These are phyloP conservation scores for Hypanus sabinus DNA, from an alignment of 2,113 vertebrate species.

Conservation along the genomic window DNA sequence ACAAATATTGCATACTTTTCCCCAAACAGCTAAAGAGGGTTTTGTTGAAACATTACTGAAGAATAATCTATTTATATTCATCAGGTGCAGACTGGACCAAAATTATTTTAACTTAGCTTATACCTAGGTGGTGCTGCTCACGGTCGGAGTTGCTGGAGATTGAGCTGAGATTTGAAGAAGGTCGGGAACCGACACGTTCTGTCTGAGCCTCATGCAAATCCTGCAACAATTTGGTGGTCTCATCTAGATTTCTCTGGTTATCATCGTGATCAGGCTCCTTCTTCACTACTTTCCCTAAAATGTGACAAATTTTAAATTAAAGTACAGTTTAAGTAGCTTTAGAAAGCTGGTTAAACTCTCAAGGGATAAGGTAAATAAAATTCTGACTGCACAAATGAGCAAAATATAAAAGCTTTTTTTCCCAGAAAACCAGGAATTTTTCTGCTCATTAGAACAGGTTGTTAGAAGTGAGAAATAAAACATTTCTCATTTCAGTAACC, in stretches of 20 bases:
- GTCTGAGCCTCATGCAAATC: slow-evolving; percentile 88
- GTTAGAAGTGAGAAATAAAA: neutral
- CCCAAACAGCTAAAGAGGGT: neutral
- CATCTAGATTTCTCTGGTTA: slow-evolving; percentile 76
- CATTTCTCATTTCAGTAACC: neutral
- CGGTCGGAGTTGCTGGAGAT: slow-evolving; percentile 87
- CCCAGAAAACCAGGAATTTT: neutral
- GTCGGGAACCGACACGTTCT: slow-evolving; percentile 82
- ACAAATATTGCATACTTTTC: slow-evolving; percentile 15
- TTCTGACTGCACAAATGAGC: neutral
- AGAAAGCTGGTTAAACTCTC: neutral
- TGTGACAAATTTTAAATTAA: slow-evolving; percentile 30
- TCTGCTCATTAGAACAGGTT: neutral
- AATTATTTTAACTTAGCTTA: slow-evolving; percentile 36
- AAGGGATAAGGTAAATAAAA: neutral
- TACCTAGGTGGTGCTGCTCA: slow-evolving; percentile 87
- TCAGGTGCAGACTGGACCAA: slow-evolving; percentile 1
- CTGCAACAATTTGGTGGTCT: slow-evolving; percentile 82
- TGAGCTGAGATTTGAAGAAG: slow-evolving; percentile 89
- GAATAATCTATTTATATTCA: neutral
- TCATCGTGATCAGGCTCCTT: slow-evolving; percentile 88
- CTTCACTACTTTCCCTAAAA: slow-evolving; percentile 75
- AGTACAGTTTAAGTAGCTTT: neutral
- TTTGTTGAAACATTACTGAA: neutral
- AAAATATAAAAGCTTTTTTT: neutral